Evolutionary conservation across 1,140 invertebrate genomes (phyloP), one percentile per base, ranked within the genome.

Genomic region (Papilio polyxenes): DNA sequence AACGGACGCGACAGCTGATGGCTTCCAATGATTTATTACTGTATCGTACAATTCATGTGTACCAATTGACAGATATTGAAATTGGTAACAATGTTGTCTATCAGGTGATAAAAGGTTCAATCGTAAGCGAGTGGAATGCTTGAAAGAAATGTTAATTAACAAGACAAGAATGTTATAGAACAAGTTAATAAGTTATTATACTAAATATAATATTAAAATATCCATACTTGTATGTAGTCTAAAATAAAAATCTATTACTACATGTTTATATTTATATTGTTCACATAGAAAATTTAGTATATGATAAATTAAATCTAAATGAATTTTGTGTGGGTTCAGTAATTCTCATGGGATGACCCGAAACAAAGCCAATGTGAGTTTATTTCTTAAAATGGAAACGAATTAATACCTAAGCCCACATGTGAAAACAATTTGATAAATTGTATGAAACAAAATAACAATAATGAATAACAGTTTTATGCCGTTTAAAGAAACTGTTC

Each of bases 11-110:
- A 65, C 59, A 80, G 59, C 37, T 69, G 78, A 65, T 80, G 78
- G 37, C 56, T 77, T 20, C 7, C 13, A 49, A 69, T 69, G 56
- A 80, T 80, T 80, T 69, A 69, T 80, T 23, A 40, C 48, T 77
- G 44, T 69, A 65, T 80, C 56, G 11, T 80, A 77, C 56, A 79
- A 79, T 79, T 79, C 48, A 80, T 80, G 23, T 23, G 37, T 65
- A 80, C 40, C 7, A 65, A 65, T 48, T 80, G 59, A 80, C 59
- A 80, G 78, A 23, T 65, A 65, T 62, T 17, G n/a, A 80, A 80
- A 80, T 80, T 40, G 10, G 62, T 48, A 48, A 80, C 59, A 49
- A 80, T 23, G 56, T 62, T 48, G 59, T 20, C 23, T 69, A 37
- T 79, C 77, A 59, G n/a, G n/a, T 51, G 48, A 20, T 75, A 51